phyloP scores from a whole-genome alignment of 2,113 vertebrate species.

The Propithecus coquereli region DNA sequence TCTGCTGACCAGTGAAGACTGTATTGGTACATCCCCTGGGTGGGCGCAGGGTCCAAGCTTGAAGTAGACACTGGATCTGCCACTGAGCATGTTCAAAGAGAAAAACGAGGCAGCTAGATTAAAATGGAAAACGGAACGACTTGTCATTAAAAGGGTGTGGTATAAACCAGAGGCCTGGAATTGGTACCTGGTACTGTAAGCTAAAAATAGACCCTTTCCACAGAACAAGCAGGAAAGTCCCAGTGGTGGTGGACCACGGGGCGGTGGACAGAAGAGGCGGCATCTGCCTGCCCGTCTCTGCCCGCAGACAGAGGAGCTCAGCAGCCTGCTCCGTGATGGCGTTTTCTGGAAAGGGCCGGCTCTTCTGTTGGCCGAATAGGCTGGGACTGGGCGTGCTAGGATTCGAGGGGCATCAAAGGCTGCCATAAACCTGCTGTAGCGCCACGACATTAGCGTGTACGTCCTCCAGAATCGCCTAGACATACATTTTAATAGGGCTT shows the following conservation, averaged over 20 bases:
- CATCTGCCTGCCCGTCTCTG: neutral
- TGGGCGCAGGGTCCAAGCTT: neutral
- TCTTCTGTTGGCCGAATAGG: neutral
- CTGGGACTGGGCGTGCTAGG: neutral
- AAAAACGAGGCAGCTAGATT: neutral
- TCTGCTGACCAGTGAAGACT: neutral
- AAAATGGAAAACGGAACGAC: neutral
- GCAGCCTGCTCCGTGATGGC: neutral
- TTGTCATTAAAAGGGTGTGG: conserved; percentile 52
- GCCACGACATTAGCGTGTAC: neutral
- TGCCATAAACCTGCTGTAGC: neutral
- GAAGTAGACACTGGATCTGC: neutral
- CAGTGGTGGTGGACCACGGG: neutral
- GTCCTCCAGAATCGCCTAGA: neutral
- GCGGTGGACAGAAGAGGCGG: neutral
- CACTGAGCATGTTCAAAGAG: neutral
- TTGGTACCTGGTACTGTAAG: neutral
- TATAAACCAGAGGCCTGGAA: neutral
- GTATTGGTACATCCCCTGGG: rapidly evolving
- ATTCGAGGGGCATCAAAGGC: neutral
- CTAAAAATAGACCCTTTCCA: conserved; percentile 12
- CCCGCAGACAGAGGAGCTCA: neutral
- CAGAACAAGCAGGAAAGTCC: neutral
- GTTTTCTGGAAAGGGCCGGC: neutral
- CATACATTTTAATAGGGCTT: neutral